phyloP scores from a whole-genome alignment of 1,140 invertebrate species.

The Tachypleus tridentatus region DNA sequence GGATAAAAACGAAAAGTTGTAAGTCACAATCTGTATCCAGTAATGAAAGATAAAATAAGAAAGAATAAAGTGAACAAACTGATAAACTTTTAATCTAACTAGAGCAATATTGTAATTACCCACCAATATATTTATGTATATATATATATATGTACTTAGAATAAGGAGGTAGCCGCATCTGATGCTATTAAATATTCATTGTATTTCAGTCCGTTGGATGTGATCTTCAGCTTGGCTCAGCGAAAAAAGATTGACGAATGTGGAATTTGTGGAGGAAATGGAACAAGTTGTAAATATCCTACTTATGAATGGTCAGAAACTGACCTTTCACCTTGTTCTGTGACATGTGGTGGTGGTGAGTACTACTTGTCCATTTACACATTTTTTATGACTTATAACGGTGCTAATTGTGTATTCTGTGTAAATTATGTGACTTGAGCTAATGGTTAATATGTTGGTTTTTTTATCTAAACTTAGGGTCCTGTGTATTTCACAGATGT shows the following conservation, averaged over 20 bases:
- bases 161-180: not conserved
- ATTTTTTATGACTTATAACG: no score
- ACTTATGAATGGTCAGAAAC: constrained; percentile 73
- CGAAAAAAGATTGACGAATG: constrained; percentile 70
- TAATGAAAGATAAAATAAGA: no score
- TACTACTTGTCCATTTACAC: no score
- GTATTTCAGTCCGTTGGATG: constrained; percentile 54
- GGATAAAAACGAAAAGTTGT: no score
- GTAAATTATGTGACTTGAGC: no score
- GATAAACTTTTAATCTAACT: not conserved
- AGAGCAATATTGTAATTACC: not conserved
- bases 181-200: not conserved
- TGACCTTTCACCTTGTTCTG: constrained; percentile 63
- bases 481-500: constrained; percentile 22
- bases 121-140: not conserved
- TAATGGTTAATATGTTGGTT: no score
- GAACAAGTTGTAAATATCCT: constrained; percentile 58
- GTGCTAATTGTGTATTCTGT: no score
- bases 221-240: constrained; percentile 74
- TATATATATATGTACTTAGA: not conserved
- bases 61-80: not conserved
- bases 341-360: constrained; percentile 80
- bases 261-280: constrained; percentile 80
- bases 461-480: no score
- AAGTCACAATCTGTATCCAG: no score